Base-by-base conservation (phyloP, 2,113 vertebrate species). In the Mellivora capensis region DNA sequence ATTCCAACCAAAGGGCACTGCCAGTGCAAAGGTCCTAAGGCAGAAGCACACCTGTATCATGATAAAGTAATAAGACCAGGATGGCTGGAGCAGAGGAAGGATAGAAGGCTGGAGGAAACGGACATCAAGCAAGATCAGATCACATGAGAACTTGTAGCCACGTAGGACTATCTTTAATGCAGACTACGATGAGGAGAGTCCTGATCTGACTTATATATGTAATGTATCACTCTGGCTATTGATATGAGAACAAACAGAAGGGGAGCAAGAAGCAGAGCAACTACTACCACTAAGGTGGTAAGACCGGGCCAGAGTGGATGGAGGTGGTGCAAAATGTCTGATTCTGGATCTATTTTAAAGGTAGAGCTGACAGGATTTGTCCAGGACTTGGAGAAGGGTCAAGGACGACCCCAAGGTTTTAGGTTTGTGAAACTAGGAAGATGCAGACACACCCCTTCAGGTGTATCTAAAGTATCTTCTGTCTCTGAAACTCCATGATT, bases 211-310 rank as follows among this genome's bases (percentile, higher is more conserved):
- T 44, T 44, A 49, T 0, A 21, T 39, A 76, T 42, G 31, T 62
- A 31, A 90, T 80, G 14, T 39, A 85, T 62, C 31, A n/a, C 4
- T 47, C 31, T 77, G 15, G 15, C 17, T 47, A 6, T 44, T 81
- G 54, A 88, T 34, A 67, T 72, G 80, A 97, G n/a, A 91, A 84
- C 59, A 93, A 93, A 77, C 27, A 76, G 14, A 80, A 93, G 54
- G 92, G 21, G 3, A 20, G 3, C 42, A 96, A 90, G 37, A 85
- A 88, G 44, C 34, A 93, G 62, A 86, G 37, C 18, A 1, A 29
- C 10, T 7, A 47, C 3, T 34, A 29, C 10, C 5, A 47, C 3
- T 34, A 69, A 27, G 21, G 6, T 49, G 12, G 18, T 67, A 47
- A 29, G 25, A 29, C 4, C 47, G 20, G 27, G n/a, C 42, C 31